Conservation (phyloP, 2,113 vertebrate species). For the Actenoides lindsayi region DNA sequence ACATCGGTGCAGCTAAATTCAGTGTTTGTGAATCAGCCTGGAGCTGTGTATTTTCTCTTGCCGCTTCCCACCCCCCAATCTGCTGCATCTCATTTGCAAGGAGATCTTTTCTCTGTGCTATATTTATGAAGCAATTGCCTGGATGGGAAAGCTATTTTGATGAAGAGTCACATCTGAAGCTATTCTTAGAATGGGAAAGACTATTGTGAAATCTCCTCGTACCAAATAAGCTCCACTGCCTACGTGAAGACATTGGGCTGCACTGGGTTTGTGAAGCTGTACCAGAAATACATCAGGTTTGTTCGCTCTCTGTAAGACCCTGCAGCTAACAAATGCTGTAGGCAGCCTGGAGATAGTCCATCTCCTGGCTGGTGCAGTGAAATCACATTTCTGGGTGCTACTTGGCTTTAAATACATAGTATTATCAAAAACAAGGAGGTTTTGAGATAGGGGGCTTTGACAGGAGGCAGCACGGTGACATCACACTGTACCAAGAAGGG, state of each 20-base stretch:
- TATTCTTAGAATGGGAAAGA: constrained; percentile 31
- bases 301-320: neutral
- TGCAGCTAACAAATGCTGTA: neutral
- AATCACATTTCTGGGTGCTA: neutral
- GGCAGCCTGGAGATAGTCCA: neutral
- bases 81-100: neutral
- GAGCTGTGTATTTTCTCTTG: neutral
- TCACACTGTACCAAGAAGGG: neutral
- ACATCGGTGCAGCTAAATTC: neutral
- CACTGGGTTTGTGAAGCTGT: neutral
- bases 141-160: neutral
- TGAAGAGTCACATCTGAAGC: constrained; percentile 20
- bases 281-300: neutral
- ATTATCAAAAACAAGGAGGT: neutral
- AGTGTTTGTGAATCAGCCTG: neutral
- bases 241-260: neutral
- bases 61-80: neutral
- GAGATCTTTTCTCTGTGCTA: neutral
- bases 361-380: neutral
- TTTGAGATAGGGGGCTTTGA: neutral
- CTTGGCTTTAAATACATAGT: neutral
- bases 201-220: neutral
- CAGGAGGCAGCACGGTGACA: neutral
- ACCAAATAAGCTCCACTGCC: neutral
- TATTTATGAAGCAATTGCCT: neutral